Percentiles rank a stretch among this genome's conserved stretches.
Evolutionary conservation across 2,113 vertebrate species (phyloP).

Genomic region (Campylomormyrus tamandua): DNA sequence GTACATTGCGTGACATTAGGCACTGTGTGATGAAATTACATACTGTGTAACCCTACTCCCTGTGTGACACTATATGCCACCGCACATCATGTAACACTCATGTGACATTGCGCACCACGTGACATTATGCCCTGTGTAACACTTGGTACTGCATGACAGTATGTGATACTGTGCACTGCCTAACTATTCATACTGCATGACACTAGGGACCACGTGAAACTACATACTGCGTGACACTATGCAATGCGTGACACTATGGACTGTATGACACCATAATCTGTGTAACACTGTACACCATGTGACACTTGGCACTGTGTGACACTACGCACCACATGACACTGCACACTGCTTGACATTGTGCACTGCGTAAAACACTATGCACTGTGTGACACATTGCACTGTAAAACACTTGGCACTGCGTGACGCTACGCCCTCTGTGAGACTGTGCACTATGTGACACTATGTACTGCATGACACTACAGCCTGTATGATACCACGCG

Average conservation of each 20-base stretch:
- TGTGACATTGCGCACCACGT: neutral
- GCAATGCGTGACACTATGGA: neutral
- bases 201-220: neutral
- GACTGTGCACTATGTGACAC: neutral
- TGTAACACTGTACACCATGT: neutral
- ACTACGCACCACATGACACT: neutral
- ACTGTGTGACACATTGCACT: neutral
- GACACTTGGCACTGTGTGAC: neutral
- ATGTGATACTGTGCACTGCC: neutral
- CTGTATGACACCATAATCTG: neutral
- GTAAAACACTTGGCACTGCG: neutral
- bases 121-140: neutral
- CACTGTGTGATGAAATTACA: neutral
- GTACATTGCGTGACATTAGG: neutral
- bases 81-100: neutral
- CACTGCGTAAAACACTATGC: neutral
- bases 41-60: neutral
- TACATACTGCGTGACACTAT: neutral
- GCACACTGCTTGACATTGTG: neutral
- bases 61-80: neutral
- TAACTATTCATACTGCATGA: neutral
- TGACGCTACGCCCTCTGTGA: neutral
- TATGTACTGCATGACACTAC: neutral
- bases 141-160: neutral
- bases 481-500: neutral